Percentiles rank a stretch among this genome's conserved stretches.
phyloP scores from a whole-genome alignment of 2,113 vertebrate species.

The Rhinogobius similis region DNA sequence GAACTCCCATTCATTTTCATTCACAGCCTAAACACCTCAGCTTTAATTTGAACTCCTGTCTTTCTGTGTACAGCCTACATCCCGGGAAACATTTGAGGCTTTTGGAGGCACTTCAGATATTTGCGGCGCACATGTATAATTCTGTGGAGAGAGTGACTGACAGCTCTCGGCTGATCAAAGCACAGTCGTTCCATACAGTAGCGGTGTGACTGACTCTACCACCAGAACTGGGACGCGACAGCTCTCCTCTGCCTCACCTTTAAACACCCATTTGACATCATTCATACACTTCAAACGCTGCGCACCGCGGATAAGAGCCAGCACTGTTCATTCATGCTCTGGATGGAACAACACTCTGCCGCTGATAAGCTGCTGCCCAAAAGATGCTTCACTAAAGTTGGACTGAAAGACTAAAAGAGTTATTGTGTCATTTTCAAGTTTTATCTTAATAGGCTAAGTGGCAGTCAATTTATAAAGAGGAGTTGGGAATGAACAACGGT shows the following conservation, averaged over 20 bases:
- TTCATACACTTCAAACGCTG: not conserved
- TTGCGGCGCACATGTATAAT: slow-evolving; percentile 36
- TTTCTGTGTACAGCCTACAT: not conserved
- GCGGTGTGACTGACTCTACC: not conserved
- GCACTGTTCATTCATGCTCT: not conserved
- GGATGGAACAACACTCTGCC: not conserved
- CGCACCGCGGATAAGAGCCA: not conserved
- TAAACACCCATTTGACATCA: slow-evolving; percentile 5
- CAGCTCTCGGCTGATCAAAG: slow-evolving; percentile 48
- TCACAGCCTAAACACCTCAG: not conserved
- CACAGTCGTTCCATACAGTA: slow-evolving; percentile 16
- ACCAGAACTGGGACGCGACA: slow-evolving; percentile 5
- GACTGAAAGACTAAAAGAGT: not conserved
- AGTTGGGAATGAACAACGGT: not conserved
- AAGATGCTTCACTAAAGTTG: not conserved
- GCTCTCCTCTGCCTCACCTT: slow-evolving; percentile 1
- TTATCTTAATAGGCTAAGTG: not conserved
- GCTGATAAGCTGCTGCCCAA: not conserved
- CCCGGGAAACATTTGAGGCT: slow-evolving; percentile 10
- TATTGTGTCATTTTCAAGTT: not conserved
- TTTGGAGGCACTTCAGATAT: slow-evolving; percentile 4
- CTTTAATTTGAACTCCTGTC: not conserved
- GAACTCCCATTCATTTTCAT: not conserved
- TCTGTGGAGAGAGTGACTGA: slow-evolving; percentile 37
- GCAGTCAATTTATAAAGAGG: not conserved